A percentile compares a stretch with the other conserved stretches of the same genome.
phyloP scores from a whole-genome alignment of 2,113 vertebrate species.

The Excalfactoria chinensis region DNA sequence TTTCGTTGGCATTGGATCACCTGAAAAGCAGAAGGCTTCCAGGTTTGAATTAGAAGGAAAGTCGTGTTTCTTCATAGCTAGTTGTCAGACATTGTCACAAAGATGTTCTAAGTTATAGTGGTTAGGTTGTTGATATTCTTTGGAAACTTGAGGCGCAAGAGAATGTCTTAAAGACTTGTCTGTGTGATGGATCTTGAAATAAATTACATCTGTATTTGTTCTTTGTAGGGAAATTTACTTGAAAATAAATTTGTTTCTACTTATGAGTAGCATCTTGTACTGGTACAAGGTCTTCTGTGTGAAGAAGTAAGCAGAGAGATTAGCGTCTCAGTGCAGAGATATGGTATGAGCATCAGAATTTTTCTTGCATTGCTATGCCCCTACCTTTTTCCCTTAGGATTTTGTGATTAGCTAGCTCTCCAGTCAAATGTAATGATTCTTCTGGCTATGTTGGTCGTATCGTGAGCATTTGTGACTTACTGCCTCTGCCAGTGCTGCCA shows the following conservation, averaged over 20 bases:
- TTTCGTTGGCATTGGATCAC: not conserved
- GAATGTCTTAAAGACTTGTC: not conserved
- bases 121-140: not conserved
- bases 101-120: not conserved
- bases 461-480: not conserved
- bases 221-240: not conserved
- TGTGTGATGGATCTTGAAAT: not conserved
- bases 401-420: not conserved
- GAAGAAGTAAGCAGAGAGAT: not conserved
- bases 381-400: accelerated
- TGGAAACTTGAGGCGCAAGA: not conserved
- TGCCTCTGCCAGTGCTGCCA: not conserved
- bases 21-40: not conserved
- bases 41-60: not conserved
- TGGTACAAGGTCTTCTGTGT: not conserved
- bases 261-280: not conserved
- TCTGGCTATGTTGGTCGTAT: not conserved
- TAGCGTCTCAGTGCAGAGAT: not conserved
- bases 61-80: not conserved
- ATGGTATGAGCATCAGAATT: not conserved
- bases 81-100: not conserved
- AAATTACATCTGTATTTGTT: not conserved
- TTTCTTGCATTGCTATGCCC: not conserved
- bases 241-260: not conserved
- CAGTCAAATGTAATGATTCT: not conserved